phyloP scores from a whole-genome alignment of 2,113 vertebrate genomes.

The Cheirogaleus medius region DNA sequence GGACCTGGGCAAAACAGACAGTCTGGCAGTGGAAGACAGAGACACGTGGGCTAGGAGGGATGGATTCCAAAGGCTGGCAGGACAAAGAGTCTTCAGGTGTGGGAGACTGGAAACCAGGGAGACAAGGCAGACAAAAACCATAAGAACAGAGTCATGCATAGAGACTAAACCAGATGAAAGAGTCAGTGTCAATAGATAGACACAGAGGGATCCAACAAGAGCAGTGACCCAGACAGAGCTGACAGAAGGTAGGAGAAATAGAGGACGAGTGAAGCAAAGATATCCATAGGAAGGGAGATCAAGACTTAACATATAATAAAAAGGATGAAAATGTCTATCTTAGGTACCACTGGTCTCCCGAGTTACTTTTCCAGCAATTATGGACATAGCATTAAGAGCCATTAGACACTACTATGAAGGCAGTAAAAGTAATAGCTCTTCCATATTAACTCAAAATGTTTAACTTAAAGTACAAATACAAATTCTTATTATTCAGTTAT shows the following conservation, averaged over 20 bases:
- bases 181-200: background rate
- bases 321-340: background rate
- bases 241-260: background rate
- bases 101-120: background rate
- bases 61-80: background rate
- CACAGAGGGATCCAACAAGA: background rate
- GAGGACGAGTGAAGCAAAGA: background rate
- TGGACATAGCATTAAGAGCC: background rate
- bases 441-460: background rate
- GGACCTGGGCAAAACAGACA: background rate
- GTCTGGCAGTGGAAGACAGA: background rate
- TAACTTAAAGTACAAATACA: conserved; percentile 41
- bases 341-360: background rate
- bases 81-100: background rate
- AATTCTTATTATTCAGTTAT: conserved; percentile 60
- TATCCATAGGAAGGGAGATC: background rate
- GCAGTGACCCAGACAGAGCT: background rate
- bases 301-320: background rate
- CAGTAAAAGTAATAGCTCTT: background rate
- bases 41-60: background rate
- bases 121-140: background rate
- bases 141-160: background rate
- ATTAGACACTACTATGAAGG: background rate
- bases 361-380: background rate
- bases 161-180: background rate